Base-by-base conservation (phyloP, 2,797 vertebrate genomes). In the Coendou prehensilis region DNA sequence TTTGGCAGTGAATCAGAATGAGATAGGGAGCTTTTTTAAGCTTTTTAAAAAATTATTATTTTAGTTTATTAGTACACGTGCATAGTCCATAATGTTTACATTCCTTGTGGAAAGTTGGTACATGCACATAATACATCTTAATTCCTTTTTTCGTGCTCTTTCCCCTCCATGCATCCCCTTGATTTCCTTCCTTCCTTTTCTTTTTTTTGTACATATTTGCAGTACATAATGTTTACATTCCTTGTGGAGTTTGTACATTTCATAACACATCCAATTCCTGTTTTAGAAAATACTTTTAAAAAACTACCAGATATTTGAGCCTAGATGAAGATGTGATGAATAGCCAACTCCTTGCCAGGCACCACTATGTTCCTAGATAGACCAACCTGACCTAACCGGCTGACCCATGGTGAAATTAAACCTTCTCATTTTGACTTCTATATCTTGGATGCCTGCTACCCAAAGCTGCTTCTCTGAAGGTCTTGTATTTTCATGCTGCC, bases 1-100 rank as follows among this genome's bases (percentile, higher is more conserved):
- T 37, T 94, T 97, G 95, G 84, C 89, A 93, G 45, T 63, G 84
- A 96, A 95, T 95, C 90, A 95, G 69, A 95, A 91, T 82, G 79
- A 92, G 63, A 81, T 89, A 75, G 61, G 37, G 89, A 90, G 56
- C 56, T 57, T 57, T 22, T 57, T 57, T 22, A 22, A 57, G 20
- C 20, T 57, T 56, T 56, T 56, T 41, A 41, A 41, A 41, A 41
- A 41, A 41, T 41, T 41, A 41, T 71, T 10, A 71, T 30, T 30
- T 76, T 50, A 76, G 73, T 14, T 76, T 76, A 28, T 76, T 50
- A 50, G 45, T 50, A 15, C 26, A 50, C 50, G 45, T 76, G 23
- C 26, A 50, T 76, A 47, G 45, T 47, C 26, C 26, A 50, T 30
- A 15, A 9, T 76, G 26, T 76, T 76, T 28, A 17, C 73, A 50